Conservation (phyloP, 92 coral and sea anemone species). For the Montipora capitata region DNA sequence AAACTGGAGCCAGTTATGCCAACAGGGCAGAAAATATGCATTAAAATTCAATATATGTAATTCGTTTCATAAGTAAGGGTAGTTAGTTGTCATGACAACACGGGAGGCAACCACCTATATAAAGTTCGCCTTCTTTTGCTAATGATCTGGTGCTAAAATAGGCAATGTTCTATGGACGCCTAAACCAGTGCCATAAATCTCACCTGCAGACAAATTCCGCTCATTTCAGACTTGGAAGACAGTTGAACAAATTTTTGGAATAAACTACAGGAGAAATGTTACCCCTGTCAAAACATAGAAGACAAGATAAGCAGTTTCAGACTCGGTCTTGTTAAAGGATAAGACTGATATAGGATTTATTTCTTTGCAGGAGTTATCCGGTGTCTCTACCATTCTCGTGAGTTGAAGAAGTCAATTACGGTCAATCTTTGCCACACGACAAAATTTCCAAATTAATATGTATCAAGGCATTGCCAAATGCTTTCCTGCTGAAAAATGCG, state of each 20-base stretch:
- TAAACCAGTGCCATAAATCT: not conserved
- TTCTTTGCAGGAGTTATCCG: not conserved
- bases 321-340: not conserved
- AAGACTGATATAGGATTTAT: not conserved
- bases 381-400: not conserved
- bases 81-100: too few relatives aligned
- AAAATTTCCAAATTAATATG: not conserved
- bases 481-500: not conserved
- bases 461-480: not conserved
- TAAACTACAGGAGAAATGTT: not conserved
- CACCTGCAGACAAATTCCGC: not conserved
- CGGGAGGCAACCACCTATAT: not conserved
- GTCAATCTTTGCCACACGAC: conserved; percentile 1
- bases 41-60: too few relatives aligned
- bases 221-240: too few relatives aligned
- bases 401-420: not conserved
- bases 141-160: too few relatives aligned
- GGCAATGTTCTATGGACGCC: too few relatives aligned
- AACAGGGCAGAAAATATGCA: too few relatives aligned
- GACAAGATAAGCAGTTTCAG: conserved; percentile 5
- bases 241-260: not conserved
- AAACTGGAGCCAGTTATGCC: too few relatives aligned
- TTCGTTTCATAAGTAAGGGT: too few relatives aligned
- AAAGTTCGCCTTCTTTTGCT: too few relatives aligned
- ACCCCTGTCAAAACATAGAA: too few relatives aligned